These are phyloP conservation scores for Pangasius larnaudii DNA, from an alignment of 2,797 vertebrate genomes.

Conservation along the genomic window DNA sequence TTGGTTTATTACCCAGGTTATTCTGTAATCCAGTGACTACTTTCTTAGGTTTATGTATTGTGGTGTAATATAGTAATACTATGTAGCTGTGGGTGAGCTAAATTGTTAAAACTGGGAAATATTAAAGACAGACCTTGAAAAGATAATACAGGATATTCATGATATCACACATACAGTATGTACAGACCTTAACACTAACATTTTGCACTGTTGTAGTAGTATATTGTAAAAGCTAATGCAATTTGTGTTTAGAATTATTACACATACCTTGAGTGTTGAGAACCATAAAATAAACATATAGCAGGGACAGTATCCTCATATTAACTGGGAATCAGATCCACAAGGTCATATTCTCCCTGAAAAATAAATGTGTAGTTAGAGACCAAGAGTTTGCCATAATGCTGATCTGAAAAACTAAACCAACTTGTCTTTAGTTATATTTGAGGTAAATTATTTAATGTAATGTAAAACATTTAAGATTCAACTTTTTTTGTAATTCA, in stretches of 20 bases:
- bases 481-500: neutral
- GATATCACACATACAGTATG: neutral
- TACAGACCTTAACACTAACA: too few relatives aligned
- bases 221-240: neutral
- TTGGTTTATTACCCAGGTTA: neutral
- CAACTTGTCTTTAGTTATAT: neutral
- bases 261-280: conserved; percentile 20
- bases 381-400: neutral
- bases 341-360: conserved; percentile 4
- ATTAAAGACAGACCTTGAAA: neutral
- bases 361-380: neutral
- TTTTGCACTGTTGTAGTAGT: neutral
- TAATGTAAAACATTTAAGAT: too few relatives aligned
- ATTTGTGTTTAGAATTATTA: neutral
- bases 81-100: neutral
- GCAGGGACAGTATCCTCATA: conserved; percentile 29
- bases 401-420: neutral
- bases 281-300: conserved; percentile 13
- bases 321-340: conserved; percentile 23
- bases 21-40: neutral
- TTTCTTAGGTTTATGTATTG: neutral
- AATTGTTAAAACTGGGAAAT: neutral
- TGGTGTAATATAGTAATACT: neutral
- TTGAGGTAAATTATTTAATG: too few relatives aligned
- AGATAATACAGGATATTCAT: neutral